phyloP scores from a whole-genome alignment of 2,113 vertebrate genomes.

The Eira barbara region DNA sequence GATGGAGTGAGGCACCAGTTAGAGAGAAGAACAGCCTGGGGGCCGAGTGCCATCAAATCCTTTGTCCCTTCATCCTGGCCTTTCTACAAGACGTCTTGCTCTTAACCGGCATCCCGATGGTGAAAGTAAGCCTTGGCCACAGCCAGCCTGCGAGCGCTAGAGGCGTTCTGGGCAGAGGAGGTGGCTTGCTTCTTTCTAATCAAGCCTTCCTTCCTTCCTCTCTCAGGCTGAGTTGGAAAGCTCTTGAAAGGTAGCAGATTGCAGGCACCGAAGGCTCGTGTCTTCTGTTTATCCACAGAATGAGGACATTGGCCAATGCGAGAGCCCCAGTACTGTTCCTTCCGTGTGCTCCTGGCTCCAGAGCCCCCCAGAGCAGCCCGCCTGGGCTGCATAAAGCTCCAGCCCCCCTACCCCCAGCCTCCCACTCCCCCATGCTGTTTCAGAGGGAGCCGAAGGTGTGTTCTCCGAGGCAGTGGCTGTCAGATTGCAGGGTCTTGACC shows the following conservation, averaged over 20 bases:
- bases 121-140: neutral
- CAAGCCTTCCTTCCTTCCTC: slow-evolving; percentile 26
- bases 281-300: slow-evolving; percentile 78
- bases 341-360: slow-evolving; percentile 68
- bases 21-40: neutral
- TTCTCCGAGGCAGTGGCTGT: neutral
- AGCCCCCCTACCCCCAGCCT: neutral
- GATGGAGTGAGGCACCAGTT: slow-evolving; percentile 13
- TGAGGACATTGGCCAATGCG: slow-evolving; percentile 51
- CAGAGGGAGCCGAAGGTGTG: neutral
- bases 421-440: neutral
- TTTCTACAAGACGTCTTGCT: slow-evolving; percentile 31
- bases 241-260: slow-evolving; percentile 75
- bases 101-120: neutral
- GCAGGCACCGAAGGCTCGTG: slow-evolving; percentile 66
- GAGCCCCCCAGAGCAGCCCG: neutral
- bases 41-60: neutral
- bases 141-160: neutral
- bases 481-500: neutral
- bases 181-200: neutral
- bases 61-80: neutral
- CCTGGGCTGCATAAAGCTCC: neutral
- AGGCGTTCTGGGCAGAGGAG: neutral
- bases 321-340: slow-evolving; percentile 57
- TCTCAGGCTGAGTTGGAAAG: slow-evolving; percentile 68